Percentiles rank a stretch among this genome's conserved stretches.
These are phyloP conservation scores for Echiichthys vipera DNA, from an alignment of 2,797 vertebrate genomes.

Conservation along the genomic window DNA sequence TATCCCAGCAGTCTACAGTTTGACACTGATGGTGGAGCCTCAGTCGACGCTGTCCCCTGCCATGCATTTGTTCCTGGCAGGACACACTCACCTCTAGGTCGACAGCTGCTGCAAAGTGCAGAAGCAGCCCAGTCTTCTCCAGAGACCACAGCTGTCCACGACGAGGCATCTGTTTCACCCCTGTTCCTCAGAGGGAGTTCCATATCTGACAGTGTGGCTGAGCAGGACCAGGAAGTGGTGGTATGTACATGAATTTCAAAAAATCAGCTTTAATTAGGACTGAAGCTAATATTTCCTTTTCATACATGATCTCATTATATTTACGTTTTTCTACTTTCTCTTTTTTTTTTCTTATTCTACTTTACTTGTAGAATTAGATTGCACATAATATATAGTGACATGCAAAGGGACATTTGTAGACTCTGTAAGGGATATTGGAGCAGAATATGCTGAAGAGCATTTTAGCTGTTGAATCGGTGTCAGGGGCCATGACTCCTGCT, in stretches of 20 bases:
- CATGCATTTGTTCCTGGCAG: conserved; percentile 1
- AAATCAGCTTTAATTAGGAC: not conserved
- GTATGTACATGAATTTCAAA: too few species aligned
- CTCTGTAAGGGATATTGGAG: not conserved
- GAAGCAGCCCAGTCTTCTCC: not conserved
- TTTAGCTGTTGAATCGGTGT: too few species aligned
- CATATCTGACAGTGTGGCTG: conserved; percentile 27
- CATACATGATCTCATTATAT: too few species aligned
- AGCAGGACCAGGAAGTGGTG: conserved; percentile 76
- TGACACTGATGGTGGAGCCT: conserved; percentile 23
- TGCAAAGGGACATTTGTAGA: not conserved
- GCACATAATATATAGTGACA: not conserved
- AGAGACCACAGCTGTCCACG: not conserved
- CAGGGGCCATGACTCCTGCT: too few species aligned
- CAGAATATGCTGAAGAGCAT: not conserved
- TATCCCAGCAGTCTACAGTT: conserved; percentile 40
- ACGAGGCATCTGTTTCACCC: conserved; percentile 22
- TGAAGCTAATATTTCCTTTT: not conserved
- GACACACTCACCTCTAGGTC: not conserved
- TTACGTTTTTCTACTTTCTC: not conserved
- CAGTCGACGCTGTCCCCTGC: conserved; percentile 12
- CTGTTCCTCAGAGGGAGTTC: conserved; percentile 33
- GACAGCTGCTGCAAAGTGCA: not conserved
- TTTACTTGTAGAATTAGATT: not conserved
- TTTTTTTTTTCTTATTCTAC: not conserved